Evolutionary conservation across 2,888 invertebrate species (phyloP).

Genomic region (Drosophila gaucha): DNA sequence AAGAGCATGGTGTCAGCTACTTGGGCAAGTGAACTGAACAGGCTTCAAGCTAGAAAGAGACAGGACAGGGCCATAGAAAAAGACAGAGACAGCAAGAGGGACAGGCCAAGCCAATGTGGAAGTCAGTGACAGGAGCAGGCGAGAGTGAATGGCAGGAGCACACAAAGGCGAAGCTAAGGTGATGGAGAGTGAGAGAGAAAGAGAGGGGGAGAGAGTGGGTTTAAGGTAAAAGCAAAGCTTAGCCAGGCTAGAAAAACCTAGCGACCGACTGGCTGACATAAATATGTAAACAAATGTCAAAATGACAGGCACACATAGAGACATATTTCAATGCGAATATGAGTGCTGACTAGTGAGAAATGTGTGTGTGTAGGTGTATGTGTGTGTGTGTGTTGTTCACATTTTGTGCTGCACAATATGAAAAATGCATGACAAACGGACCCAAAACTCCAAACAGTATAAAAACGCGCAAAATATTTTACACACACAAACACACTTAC

Average conservation of each 20-base stretch:
- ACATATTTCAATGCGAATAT: conserved; percentile 35
- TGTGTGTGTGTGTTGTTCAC: conserved; percentile 55
- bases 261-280: conserved; percentile 73
- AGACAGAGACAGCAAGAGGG: neutral
- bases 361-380: neutral
- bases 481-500: conserved; percentile 21
- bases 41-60: conserved; percentile 15
- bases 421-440: conserved; percentile 75
- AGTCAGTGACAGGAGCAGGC: conserved; percentile 41
- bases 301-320: conserved; percentile 64
- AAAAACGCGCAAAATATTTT: conserved; percentile 73
- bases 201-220: conserved; percentile 23
- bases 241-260: conserved; percentile 18
- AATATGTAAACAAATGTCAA: conserved; percentile 81
- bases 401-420: conserved; percentile 62
- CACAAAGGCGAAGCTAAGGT: conserved; percentile 34
- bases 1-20: conserved; percentile 17
- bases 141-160: conserved; percentile 69
- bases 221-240: conserved; percentile 37
- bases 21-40: conserved; percentile 23
- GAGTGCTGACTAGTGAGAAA: conserved; percentile 26
- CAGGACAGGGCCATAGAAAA: conserved; percentile 1
- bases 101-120: conserved; percentile 17
- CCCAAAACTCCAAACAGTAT: conserved; percentile 43
- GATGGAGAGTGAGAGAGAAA: conserved; percentile 20